Conservation (phyloP, 2,888 invertebrate genomes). For the Eumacrocentrus americanus region DNA sequence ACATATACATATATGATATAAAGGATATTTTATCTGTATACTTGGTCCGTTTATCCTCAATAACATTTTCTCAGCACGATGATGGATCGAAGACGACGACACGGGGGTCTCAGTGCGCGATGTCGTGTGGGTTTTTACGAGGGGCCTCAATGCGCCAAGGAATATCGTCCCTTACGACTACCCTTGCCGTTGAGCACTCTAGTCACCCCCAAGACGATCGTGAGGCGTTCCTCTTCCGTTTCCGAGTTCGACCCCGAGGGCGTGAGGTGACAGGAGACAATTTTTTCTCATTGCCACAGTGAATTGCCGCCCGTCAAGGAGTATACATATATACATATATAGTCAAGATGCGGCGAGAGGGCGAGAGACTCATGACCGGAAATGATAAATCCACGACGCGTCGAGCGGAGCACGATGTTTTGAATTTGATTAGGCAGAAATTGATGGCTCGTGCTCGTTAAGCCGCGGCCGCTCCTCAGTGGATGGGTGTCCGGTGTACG, state of each 20-base stretch:
- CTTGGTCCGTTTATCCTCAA: background rate
- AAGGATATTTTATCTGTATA: background rate
- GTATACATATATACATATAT: background rate
- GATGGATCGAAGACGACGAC: background rate
- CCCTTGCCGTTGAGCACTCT: background rate
- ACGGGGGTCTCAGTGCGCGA: background rate
- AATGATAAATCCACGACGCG: slow-evolving; percentile 16
- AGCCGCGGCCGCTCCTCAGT: slow-evolving; percentile 26
- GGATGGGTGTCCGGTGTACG: slow-evolving; percentile 27
- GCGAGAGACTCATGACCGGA: slow-evolving; percentile 4
- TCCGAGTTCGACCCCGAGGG: background rate
- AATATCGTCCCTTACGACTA: slow-evolving; percentile 3
- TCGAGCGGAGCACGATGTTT: slow-evolving; percentile 13
- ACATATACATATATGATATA: background rate
- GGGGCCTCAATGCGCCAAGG: background rate
- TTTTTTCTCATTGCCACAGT: slow-evolving; percentile 9
- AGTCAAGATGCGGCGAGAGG: background rate
- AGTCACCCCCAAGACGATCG: slow-evolving; percentile 12
- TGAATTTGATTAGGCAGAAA: slow-evolving; percentile 28
- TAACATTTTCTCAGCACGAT: background rate
- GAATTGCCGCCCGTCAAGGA: background rate
- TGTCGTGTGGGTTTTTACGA: background rate
- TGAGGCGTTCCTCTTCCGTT: background rate
- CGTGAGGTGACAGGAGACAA: background rate
- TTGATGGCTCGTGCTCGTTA: slow-evolving; percentile 30